These are phyloP conservation scores for Archivesica marissinica DNA, from an alignment of 1,140 invertebrate species.

Conservation along the genomic window DNA sequence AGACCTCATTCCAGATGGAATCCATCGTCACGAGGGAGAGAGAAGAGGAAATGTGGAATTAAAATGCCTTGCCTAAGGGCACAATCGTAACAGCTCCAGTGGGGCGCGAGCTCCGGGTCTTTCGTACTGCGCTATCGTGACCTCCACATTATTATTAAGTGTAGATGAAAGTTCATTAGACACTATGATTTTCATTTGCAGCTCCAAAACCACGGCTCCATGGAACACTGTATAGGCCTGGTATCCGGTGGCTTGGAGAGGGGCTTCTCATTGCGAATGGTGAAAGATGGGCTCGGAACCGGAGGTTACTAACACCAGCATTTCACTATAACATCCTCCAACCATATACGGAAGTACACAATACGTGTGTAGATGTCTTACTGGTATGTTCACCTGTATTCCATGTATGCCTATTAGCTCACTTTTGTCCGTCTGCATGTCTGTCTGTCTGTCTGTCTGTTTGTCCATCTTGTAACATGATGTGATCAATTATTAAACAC, in stretches of 20 bases:
- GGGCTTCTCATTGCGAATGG: constrained; percentile 85
- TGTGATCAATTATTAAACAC: too few relatives aligned
- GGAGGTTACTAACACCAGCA: constrained; percentile 94
- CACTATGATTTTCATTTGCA: neutral
- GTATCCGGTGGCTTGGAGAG: constrained; percentile 64
- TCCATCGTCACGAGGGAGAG: neutral
- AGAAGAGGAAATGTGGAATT: neutral
- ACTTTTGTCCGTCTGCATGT: too few relatives aligned
- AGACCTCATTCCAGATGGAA: neutral
- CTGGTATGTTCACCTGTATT: constrained; percentile 48
- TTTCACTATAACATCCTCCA: constrained; percentile 95
- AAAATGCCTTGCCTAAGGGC: too few relatives aligned
- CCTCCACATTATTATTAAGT: neutral
- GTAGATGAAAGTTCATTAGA: neutral
- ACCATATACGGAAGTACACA: constrained; percentile 91
- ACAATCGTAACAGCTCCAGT: too few relatives aligned
- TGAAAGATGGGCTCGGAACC: constrained; percentile 89
- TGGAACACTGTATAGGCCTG: constrained; percentile 47
- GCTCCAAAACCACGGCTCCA: constrained; percentile 48
- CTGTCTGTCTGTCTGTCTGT: too few relatives aligned
- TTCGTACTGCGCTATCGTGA: neutral
- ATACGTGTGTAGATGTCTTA: constrained; percentile 83
- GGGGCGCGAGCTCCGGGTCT: too few relatives aligned
- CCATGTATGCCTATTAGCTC: too few relatives aligned
- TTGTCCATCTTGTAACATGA: too few relatives aligned